Percentiles rank a stretch among this genome's conserved stretches.
Evolutionary conservation across 2,888 invertebrate species (phyloP).

Genomic region (Digitonthophagus gazella): DNA sequence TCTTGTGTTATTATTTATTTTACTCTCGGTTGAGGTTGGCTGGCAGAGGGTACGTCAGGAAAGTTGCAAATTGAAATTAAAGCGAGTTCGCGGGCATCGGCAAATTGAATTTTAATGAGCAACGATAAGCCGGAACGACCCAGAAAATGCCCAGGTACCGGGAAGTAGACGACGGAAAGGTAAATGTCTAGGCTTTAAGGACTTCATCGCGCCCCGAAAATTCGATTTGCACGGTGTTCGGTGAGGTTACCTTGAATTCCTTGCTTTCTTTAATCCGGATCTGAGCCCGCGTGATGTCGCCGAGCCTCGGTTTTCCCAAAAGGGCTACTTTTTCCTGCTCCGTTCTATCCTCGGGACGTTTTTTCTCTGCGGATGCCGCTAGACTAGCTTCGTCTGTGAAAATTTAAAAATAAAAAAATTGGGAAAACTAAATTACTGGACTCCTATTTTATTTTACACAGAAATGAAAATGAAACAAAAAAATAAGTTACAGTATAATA

Average conservation of each 20-base stretch:
- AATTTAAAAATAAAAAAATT: slow-evolving; percentile 22
- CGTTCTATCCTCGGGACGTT: slow-evolving; percentile 65
- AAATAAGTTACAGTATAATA: too few relatives aligned
- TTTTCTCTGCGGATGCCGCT: slow-evolving; percentile 63
- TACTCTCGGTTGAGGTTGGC: neutral
- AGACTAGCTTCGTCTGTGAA: slow-evolving; percentile 60
- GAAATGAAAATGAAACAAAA: too few relatives aligned
- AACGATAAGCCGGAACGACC: neutral
- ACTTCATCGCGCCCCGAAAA: neutral
- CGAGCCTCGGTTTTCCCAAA: slow-evolving; percentile 88
- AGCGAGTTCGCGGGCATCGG: neutral
- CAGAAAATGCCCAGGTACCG: neutral
- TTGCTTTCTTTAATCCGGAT: slow-evolving; percentile 95
- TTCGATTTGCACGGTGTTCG: neutral
- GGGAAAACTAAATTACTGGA: neutral
- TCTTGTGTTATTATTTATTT: neutral
- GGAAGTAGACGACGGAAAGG: neutral
- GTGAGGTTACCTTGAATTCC: slow-evolving; percentile 85
- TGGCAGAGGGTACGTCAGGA: neutral
- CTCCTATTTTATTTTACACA: too few relatives aligned
- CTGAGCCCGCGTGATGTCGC: slow-evolving; percentile 81
- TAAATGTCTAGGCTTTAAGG: slow-evolving; percentile 4
- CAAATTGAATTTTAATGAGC: neutral
- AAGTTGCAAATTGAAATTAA: neutral
- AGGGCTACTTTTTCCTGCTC: slow-evolving; percentile 84